Base-by-base conservation (phyloP, 2,113 vertebrate species). In the Lathamus discolor region DNA sequence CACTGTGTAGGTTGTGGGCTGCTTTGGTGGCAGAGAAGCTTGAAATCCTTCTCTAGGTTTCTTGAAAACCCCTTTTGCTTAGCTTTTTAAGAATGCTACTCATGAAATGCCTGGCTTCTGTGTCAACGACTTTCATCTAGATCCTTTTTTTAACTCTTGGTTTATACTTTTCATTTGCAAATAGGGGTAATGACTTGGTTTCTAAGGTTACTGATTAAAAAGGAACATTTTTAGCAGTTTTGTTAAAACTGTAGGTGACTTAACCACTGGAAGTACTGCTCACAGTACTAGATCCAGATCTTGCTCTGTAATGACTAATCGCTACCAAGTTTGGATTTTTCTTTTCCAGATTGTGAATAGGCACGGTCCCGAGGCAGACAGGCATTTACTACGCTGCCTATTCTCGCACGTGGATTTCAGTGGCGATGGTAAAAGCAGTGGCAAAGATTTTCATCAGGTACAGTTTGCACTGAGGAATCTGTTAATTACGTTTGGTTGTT, bases 401-500 rank as follows among this genome's bases (percentile, higher is more conserved):
- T 99, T 99, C 98, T 99, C 99, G 94, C 99, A 99, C 98, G 99
- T 99, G 98, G 99, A 99, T 99, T 99, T 99, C 97, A 99, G 99
- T 99, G 99, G 99, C 99, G 99, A 99, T 99, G 99, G 99, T 99
- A 99, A 99, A 99, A 99, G 99, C 98, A 99, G 99, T 98, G 99
- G 99, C 97, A 99, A 99, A 98, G 99, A 99, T 98, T 99, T 99
- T 97, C 99, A 99, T 98, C 99, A 99, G 99, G 99, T 99, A 99
- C 95, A 59, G 64, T 93, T 92, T 88, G 15, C 54, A 11, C 31
- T 10, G 49, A 12, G 3, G 1, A 10, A 9, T 66, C n/a, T 46
- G 11, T 28, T 54, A 29, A 4, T 44, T 74, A 10, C 3, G 31
- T 77, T 51, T 55, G 27, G 2, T 78, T 51, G 44, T 74, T 90